phyloP scores from a whole-genome alignment of 2,113 vertebrate genomes.

The Seriola aureovittata region DNA sequence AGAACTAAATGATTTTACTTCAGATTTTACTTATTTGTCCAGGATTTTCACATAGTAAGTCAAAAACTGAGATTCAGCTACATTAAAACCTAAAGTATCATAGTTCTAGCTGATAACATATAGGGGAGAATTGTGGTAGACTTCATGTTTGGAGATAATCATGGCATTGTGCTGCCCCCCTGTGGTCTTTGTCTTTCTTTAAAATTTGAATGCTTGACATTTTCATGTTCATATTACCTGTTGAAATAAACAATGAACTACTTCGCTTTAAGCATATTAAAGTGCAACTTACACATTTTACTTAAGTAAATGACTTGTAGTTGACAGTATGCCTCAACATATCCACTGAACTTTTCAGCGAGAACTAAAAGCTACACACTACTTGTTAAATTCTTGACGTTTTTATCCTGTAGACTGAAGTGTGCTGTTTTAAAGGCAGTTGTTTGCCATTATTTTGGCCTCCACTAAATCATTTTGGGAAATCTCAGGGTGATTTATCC shows the following conservation, averaged over 20 bases:
- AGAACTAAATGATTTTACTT: neutral
- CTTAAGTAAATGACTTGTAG: too few relatives aligned
- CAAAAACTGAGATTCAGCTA: neutral
- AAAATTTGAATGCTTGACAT: neutral
- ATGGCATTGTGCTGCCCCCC: constrained; percentile 63
- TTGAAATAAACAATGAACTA: neutral
- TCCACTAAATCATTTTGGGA: neutral
- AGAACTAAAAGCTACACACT: too few relatives aligned
- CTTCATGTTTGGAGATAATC: neutral
- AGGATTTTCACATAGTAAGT: neutral
- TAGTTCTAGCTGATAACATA: neutral
- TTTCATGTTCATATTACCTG: neutral
- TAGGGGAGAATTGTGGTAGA: neutral
- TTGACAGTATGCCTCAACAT: too few relatives aligned
- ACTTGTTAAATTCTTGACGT: too few relatives aligned
- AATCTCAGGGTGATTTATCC: neutral
- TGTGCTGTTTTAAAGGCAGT: too few relatives aligned
- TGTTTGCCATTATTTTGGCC: too few relatives aligned
- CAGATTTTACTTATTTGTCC: neutral
- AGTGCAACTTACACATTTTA: too few relatives aligned
- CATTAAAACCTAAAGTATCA: neutral
- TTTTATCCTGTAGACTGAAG: neutral
- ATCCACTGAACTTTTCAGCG: too few relatives aligned
- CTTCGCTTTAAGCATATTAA: neutral
- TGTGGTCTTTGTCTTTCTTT: constrained; percentile 38